Evolutionary conservation across 1,140 invertebrate species (phyloP).

Genomic region (Samia ricini): DNA sequence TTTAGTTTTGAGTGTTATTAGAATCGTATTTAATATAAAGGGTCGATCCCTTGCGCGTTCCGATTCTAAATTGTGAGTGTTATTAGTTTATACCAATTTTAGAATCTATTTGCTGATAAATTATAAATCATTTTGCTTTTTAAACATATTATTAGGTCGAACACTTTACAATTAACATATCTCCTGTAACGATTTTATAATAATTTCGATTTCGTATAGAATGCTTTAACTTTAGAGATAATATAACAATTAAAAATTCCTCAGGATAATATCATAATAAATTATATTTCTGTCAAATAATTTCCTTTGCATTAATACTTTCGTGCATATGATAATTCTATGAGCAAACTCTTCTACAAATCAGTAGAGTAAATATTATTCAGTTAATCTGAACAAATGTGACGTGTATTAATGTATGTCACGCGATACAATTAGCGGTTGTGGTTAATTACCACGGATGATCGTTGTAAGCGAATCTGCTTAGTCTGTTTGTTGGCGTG

Average conservation of each 20-base stretch:
- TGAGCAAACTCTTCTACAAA: background rate
- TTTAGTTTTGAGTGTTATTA: slow-evolving; percentile 5
- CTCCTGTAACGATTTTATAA: too few species aligned
- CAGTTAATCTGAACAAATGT: background rate
- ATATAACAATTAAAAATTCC: too few species aligned
- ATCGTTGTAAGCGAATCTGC: background rate
- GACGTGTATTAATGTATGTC: background rate
- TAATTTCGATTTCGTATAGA: too few species aligned
- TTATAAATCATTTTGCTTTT: background rate
- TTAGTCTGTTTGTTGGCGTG: background rate
- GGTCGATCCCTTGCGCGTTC: background rate
- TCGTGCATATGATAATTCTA: background rate
- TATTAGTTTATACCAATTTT: background rate
- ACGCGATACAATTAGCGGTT: slow-evolving; percentile 8
- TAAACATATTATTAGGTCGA: too few species aligned
- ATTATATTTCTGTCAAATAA: too few species aligned
- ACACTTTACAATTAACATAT: too few species aligned
- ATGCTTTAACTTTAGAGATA: too few species aligned
- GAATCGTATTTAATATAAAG: slow-evolving; percentile 2
- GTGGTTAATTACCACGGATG: slow-evolving; percentile 13
- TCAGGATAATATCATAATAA: too few species aligned
- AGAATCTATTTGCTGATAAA: background rate
- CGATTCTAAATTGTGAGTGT: background rate
- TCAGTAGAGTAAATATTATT: background rate
- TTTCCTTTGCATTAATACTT: background rate